Conservation (phyloP, 1,140 invertebrate genomes). For the Temnothorax nylanderi region DNA sequence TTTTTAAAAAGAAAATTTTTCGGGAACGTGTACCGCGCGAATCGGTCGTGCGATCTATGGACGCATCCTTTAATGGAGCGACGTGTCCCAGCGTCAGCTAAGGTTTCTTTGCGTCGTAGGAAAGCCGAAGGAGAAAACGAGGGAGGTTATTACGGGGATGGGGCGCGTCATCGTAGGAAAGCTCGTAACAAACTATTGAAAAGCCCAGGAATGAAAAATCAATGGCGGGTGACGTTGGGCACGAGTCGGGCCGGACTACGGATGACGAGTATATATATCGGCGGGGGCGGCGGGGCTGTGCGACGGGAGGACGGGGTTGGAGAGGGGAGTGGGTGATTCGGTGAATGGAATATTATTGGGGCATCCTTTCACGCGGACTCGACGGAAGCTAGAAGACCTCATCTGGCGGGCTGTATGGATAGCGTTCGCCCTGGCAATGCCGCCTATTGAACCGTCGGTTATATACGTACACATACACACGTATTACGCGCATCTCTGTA, state of each 20-base stretch:
- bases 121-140: slow-evolving; percentile 56
- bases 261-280: slow-evolving; percentile 63
- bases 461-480: slow-evolving; percentile 72
- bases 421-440: slow-evolving; percentile 82
- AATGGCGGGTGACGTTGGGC: slow-evolving; percentile 76
- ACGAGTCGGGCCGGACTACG: slow-evolving; percentile 74
- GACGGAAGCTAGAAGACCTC: slow-evolving; percentile 86
- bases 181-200: slow-evolving; percentile 86
- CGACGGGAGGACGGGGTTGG: slow-evolving; percentile 57
- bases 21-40: not conserved
- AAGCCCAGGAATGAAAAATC: slow-evolving; percentile 85
- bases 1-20: not conserved
- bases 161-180: slow-evolving; percentile 80
- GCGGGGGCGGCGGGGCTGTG: slow-evolving; percentile 59
- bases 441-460: slow-evolving; percentile 83
- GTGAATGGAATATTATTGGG: slow-evolving; percentile 86
- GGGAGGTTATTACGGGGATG: slow-evolving; percentile 66
- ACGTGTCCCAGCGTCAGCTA: slow-evolving; percentile 18
- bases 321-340: slow-evolving; percentile 72
- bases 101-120: slow-evolving; percentile 62
- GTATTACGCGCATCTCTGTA: slow-evolving; percentile 57
- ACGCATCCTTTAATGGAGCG: slow-evolving; percentile 55
- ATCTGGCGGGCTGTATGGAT: slow-evolving; percentile 84
- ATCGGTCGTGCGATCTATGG: not conserved
- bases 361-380: slow-evolving; percentile 86